Percentiles rank a stretch among this genome's conserved stretches.
phyloP scores from a whole-genome alignment of 2,797 vertebrate species.

The Pangasius krempfi region DNA sequence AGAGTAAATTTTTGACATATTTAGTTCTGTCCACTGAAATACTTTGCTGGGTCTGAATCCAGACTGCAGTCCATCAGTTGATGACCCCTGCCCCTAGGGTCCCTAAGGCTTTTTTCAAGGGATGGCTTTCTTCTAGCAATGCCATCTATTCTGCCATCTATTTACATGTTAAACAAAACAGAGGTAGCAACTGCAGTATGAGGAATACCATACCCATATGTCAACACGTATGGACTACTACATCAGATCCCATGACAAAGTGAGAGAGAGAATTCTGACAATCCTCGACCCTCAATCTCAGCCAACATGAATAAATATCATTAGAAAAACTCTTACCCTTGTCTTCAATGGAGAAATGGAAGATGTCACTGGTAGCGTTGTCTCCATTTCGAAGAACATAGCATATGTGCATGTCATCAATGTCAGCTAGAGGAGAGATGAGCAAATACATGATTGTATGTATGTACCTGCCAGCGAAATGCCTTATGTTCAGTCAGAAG shows the following conservation, averaged over 20 bases:
- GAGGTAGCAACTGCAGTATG: neutral
- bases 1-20: neutral
- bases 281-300: neutral
- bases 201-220: neutral
- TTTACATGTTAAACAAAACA: neutral
- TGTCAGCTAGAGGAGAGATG: slow-evolving; percentile 81
- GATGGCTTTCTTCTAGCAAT: neutral
- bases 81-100: neutral
- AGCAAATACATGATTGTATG: slow-evolving; percentile 17
- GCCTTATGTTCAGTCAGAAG: neutral
- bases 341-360: slow-evolving; percentile 91
- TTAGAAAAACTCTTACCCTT: slow-evolving; percentile 75
- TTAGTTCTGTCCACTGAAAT: neutral
- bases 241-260: neutral
- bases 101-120: neutral
- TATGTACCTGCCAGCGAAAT: neutral
- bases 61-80: neutral
- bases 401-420: slow-evolving; percentile 93
- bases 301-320: neutral
- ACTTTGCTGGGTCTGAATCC: neutral
- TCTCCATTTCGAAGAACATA: slow-evolving; percentile 84
- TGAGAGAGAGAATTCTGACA: neutral
- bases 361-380: slow-evolving; percentile 87
- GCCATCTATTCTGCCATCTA: too few species aligned
- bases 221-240: neutral